Base-by-base conservation (phyloP, 2,797 vertebrate species). In the Enteromius thamalakanensis region DNA sequence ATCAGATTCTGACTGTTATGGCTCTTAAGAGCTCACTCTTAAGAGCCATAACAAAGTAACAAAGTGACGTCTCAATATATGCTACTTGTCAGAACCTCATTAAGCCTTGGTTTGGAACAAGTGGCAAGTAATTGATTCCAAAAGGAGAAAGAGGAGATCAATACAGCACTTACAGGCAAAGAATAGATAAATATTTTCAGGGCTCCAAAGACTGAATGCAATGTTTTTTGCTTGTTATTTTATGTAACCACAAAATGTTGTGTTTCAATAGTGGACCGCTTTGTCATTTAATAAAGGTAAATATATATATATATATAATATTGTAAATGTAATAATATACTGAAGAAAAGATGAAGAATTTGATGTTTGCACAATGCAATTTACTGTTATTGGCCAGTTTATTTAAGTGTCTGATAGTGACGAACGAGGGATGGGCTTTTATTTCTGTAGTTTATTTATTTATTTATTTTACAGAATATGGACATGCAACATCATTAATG, bases 121-220 rank as follows among this genome's bases (percentile, higher is more conserved):
- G 75, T 19, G 15, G 55, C 55, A 21, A 29, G n/a, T 26, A 26
- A 64, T 64, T 47, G 58, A 47, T 64, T 64, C 40, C 58, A 21
- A 77, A 64, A 21, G 6, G 23, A 64, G 23, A 77, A 62, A 64
- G 40, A 64, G 26, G 23, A 45, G 40, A 21, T 64, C 37, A 19
- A 77, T 62, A 45, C 15, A 62, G n/a, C 55, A 77, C 37, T 77
- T 45, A 58, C 55, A 62, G 58, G 15, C 40, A 29, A 45, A 32
- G 14, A 4, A 76, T 55, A 26, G 55, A 77, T 21, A 21, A 32
- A 23, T 64, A 65, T 78, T 51, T 78, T 51, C 45, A 79, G 21
- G 45, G 29, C 45, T 23, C n/a, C 23, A 32, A n/a, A 60, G 55
- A 12, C 1, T 60, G 55, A 60, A 23, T 26, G 23, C 3, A 58